Conservation (phyloP, 2,888 invertebrate species). For the Drosophila subquinaria region DNA sequence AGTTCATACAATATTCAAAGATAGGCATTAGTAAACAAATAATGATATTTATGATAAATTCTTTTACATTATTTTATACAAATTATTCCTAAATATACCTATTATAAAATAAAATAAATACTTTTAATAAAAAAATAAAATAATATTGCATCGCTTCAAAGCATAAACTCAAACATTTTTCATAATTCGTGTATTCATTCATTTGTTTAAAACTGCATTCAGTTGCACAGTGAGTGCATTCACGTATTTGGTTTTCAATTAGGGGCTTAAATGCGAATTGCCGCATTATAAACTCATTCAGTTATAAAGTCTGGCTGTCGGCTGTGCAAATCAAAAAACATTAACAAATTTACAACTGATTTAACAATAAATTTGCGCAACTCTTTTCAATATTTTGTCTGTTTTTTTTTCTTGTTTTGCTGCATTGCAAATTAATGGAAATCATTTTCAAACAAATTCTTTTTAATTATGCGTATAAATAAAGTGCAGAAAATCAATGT, state of each 20-base stretch:
- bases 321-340: conserved; percentile 34
- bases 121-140: too few species aligned
- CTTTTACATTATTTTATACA: too few species aligned
- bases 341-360: conserved; percentile 76
- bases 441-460: conserved; percentile 54
- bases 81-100: too few species aligned
- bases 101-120: too few species aligned
- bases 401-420: background rate
- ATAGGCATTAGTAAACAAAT: too few species aligned
- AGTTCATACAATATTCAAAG: background rate
- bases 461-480: conserved; percentile 62
- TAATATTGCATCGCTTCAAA: too few species aligned
- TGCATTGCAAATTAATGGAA: conserved; percentile 45
- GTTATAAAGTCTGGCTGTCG: conserved; percentile 44
- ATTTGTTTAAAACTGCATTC: conserved; percentile 8
- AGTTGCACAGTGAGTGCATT: conserved; percentile 4
- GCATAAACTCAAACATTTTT: background rate
- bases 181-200: conserved; percentile 1
- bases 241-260: conserved; percentile 46
- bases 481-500: conserved; percentile 42
- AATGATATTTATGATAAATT: too few species aligned
- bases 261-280: conserved; percentile 34
- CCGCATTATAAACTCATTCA: conserved; percentile 52
- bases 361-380: conserved; percentile 67
- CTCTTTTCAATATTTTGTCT: conserved; percentile 6